Base-by-base conservation (phyloP, 2,113 vertebrate genomes). In the Microcebus tavaratra region DNA sequence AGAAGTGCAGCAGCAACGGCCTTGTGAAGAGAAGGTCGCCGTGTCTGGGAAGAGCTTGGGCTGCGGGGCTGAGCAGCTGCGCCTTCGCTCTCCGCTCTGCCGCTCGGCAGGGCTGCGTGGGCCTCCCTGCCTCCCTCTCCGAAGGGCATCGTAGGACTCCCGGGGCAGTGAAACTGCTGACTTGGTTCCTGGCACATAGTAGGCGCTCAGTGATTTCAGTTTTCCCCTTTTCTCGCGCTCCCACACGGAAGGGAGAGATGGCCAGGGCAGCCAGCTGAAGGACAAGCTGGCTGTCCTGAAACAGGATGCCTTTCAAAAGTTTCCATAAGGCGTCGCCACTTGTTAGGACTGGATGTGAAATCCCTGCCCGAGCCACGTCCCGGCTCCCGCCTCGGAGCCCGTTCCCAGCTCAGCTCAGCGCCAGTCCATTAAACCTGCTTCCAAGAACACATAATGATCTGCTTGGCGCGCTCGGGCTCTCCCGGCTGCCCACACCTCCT, bases 361-460 rank as follows among this genome's bases (percentile, higher is more conserved):
- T 89, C 97, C 95, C 97, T 97, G 98, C 97, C 97, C n/a, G 94
- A 96, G 98, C 98, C 98, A 98, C 83, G 96, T 98, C 98, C 98
- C 87, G 96, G 97, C 98, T 97, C 96, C 97, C 97, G 98, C 98
- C 97, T 98, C 98, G 97, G 98, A 98, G 98, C 94, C 97, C n/a
- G 72, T 98, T 98, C 97, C 98, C 98, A 98, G 97, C 97, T 96
- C 97, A 83, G 95, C 97, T 97, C 96, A 84, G 97, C 95, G 98
- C 98, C 98, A 99, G 98, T 97, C 98, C 98, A 98, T 98, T 98
- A 98, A 98, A 98, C 94, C 94, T 85, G 97, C 98, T 98, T 98
- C 98, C 98, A 98, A 98, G 98, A 98, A 98, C 98, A 98, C 98
- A 98, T 98, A 98, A 98, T 98, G 98, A 97, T 98, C 97, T 59